Evolutionary conservation across 30 jellyfish, hydroid and myxozoan species (phyloP), one percentile per base, ranked within the genome.

Genomic region (Aurelia sp.): DNA sequence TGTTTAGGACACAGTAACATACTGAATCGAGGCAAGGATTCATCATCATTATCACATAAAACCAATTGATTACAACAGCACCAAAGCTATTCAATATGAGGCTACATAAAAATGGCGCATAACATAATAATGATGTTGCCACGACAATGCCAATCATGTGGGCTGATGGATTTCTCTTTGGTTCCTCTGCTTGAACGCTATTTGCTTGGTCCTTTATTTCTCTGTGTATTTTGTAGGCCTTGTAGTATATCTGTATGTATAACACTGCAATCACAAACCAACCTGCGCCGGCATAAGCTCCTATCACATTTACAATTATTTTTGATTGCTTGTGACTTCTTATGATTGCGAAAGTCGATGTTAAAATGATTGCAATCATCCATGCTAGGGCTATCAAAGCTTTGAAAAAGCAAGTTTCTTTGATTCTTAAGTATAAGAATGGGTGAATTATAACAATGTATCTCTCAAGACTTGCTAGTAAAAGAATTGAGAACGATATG

Each of bases 401-500:
- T 3, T 52, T 21, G 68, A 74, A 76, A 0, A 58, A 48, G 20
- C 17, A 16, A 12, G 86, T 30, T 0, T 59, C 40, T 40, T 17
- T 31, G 47, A 57, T 33, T 22, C 86, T 61, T 18, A 57, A 48
- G 50, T 76, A 51, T 23, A 76, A 13, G 21, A 58, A 76, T 11
- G 86, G 86, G 31, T 76, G 76, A 4, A 76, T 37, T 33, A 76
- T 76, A 67, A 62, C 11, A 2, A 76, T 15, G 62, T 76, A 76
- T 40, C 86, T 60, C 73, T 76, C 86, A 22, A 44, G 76, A 21
- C 76, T 76, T 48, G 86, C 86, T 22, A 76, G 76, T 5, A 59
- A 20, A 8, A 76, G 76, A 37, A 33, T 22, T n/a, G 62, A 35
- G 66, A 58, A 50, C 20, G 86, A 76, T 4, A 62, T 59, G 11